These are phyloP conservation scores for Limnodromus scolopaceus DNA, from an alignment of 2,797 vertebrate genomes.

Conservation along the genomic window DNA sequence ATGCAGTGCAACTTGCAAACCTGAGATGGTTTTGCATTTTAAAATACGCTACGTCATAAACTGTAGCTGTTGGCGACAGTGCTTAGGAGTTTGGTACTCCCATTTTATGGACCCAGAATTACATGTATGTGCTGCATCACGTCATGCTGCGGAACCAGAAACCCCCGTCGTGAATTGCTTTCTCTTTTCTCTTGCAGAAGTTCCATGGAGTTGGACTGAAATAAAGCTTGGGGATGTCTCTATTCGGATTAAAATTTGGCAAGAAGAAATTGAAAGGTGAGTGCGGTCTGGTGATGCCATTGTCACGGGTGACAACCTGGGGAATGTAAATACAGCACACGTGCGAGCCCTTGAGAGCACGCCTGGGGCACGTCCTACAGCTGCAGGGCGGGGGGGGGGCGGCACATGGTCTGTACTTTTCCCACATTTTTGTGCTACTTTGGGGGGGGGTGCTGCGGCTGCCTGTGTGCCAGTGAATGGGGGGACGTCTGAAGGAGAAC, in stretches of 20 bases:
- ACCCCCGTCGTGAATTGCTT: neutral
- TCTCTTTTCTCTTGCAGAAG: conserved; percentile 72
- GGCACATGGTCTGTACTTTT: neutral
- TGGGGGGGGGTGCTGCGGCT: neutral
- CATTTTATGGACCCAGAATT: neutral
- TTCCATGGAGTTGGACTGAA: conserved; percentile 77
- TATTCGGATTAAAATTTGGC: conserved; percentile 68
- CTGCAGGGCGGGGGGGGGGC: neutral
- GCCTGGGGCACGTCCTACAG: neutral
- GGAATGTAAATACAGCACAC: neutral
- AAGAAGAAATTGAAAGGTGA: conserved; percentile 78
- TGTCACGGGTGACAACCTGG: neutral
- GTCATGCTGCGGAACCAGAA: neutral
- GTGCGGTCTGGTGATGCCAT: neutral
- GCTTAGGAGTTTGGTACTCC: neutral
- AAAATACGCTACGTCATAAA: neutral
- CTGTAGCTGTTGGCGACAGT: neutral
- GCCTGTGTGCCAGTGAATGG: rapidly evolving
- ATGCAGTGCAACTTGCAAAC: neutral
- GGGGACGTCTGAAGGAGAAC: neutral
- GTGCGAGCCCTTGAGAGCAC: rapidly evolving
- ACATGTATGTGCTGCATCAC: neutral
- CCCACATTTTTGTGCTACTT: neutral
- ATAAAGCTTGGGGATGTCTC: conserved; percentile 79
- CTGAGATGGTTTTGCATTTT: neutral